Evolutionary conservation across 2,888 invertebrate genomes (phyloP).

Genomic region (Synergus japonicus): DNA sequence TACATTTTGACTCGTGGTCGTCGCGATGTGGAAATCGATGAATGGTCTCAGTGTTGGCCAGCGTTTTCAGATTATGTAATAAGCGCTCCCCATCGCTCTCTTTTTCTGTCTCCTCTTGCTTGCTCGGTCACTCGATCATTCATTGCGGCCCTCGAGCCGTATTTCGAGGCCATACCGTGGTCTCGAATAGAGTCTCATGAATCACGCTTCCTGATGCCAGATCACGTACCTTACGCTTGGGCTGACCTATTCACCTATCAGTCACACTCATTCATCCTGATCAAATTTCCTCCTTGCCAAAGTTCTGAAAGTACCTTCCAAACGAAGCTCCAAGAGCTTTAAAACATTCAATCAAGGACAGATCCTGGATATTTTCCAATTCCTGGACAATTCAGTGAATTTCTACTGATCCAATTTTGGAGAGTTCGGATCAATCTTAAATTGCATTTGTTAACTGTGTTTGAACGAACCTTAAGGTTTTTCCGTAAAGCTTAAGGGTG

Average conservation of each 20-base stretch:
- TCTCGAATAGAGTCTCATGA: constrained; percentile 60
- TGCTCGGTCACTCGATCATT: constrained; percentile 59
- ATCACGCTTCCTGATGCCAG: constrained; percentile 53
- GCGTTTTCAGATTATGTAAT: constrained; percentile 54
- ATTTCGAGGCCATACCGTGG: constrained; percentile 59
- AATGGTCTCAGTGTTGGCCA: constrained; percentile 48
- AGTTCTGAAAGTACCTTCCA: too few relatives aligned
- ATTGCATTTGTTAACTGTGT: too few relatives aligned
- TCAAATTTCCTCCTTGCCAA: constrained; percentile 23
- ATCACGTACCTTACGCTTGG: constrained; percentile 50
- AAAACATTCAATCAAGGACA: too few relatives aligned
- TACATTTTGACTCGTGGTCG: constrained; percentile 14
- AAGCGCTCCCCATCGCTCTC: constrained; percentile 40
- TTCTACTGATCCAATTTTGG: too few relatives aligned
- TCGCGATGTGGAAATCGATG: constrained; percentile 51
- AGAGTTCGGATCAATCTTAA: too few relatives aligned
- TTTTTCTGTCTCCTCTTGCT: constrained; percentile 46
- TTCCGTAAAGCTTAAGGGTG: too few relatives aligned
- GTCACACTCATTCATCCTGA: constrained; percentile 49
- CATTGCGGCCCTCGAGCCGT: constrained; percentile 57
- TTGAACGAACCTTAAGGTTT: too few relatives aligned
- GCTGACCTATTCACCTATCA: constrained; percentile 51
- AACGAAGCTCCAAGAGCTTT: too few relatives aligned
- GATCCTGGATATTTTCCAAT: too few relatives aligned
- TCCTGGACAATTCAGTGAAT: too few relatives aligned